A percentile compares a stretch with the other conserved stretches of the same genome.
Evolutionary conservation across 35 echinoderm and acorn worm species (phyloP).

Genomic region (Stichopus chloronotus): DNA sequence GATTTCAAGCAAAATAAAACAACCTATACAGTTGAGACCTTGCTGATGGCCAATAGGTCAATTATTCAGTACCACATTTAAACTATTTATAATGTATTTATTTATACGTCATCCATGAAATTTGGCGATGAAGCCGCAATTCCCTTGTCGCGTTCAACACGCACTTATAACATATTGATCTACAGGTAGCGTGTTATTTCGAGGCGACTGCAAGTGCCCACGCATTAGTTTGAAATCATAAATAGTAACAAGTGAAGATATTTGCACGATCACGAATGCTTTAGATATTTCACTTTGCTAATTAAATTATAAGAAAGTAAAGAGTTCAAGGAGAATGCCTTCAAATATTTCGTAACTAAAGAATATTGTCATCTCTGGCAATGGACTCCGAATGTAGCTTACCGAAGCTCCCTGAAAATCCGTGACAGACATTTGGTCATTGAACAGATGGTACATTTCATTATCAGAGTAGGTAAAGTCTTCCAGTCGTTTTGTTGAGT

Average conservation of each 20-base stretch:
- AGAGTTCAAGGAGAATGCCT: background rate
- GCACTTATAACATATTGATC: too few species aligned
- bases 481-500: background rate
- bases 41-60: too few species aligned
- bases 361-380: background rate
- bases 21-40: background rate
- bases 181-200: too few species aligned
- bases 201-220: too few species aligned
- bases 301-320: background rate
- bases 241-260: background rate
- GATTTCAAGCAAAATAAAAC: background rate
- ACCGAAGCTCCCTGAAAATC: constrained; percentile 8
- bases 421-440: background rate
- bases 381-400: background rate
- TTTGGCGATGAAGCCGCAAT: too few species aligned
- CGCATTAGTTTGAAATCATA: too few species aligned
- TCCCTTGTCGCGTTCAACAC: too few species aligned
- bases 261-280: background rate
- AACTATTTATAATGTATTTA: too few species aligned
- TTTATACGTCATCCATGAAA: too few species aligned
- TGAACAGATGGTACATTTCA: background rate
- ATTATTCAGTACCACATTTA: too few species aligned
- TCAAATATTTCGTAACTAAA: background rate
- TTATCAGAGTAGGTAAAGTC: constrained; percentile 11
- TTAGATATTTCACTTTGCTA: background rate